A percentile compares a stretch with the other conserved stretches of the same genome.
Evolutionary conservation across 2,888 invertebrate species (phyloP).

Genomic region (Coelinius sp.): DNA sequence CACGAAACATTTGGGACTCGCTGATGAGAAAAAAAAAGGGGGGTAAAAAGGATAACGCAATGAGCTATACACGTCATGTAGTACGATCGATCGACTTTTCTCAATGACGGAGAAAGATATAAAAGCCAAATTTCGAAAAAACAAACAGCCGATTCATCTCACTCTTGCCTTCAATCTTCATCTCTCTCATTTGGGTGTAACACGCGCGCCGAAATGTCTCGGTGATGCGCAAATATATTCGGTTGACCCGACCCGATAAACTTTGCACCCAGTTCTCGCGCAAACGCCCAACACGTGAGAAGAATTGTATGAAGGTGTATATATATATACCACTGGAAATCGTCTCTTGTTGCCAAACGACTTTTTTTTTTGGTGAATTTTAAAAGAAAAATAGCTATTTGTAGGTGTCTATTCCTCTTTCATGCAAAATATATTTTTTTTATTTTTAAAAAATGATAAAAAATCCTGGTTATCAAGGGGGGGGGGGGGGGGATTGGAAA

Average conservation of each 20-base stretch:
- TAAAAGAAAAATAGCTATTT: background rate
- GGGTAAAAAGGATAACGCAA: too few relatives aligned
- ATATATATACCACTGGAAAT: conserved; percentile 24
- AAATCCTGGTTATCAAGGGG: background rate
- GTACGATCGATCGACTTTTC: conserved; percentile 23
- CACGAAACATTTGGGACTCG: background rate
- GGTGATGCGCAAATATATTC: conserved; percentile 45
- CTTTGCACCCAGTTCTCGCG: conserved; percentile 55
- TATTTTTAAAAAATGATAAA: background rate
- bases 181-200: background rate
- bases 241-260: conserved; percentile 56
- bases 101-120: too few relatives aligned
- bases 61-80: conserved; percentile 6
- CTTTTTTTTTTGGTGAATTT: conserved; percentile 1
- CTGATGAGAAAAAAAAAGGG: background rate
- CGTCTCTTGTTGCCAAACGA: conserved; percentile 12
- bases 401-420: background rate
- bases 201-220: conserved; percentile 19
- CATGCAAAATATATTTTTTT: background rate
- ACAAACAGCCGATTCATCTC: background rate
- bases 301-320: conserved; percentile 34
- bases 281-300: conserved; percentile 47
- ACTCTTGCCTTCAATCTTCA: background rate
- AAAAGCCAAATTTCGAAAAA: background rate
- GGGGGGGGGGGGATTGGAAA: background rate